These are phyloP conservation scores for Ctenicera cuprea DNA, from an alignment of 2,888 invertebrate genomes.

Conservation along the genomic window DNA sequence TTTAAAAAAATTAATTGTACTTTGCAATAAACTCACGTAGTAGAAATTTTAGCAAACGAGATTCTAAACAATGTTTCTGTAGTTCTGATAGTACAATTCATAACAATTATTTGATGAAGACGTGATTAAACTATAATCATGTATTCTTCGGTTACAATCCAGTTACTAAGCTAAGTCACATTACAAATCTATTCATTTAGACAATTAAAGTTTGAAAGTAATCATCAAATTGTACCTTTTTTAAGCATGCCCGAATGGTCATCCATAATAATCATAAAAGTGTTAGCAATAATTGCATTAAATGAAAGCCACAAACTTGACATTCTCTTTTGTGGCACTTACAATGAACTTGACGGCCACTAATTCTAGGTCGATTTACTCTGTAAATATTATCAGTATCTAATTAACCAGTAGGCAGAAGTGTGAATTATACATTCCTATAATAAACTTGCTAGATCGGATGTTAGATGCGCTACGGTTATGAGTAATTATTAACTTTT, in stretches of 20 bases:
- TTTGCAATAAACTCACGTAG: background rate
- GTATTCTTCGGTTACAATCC: background rate
- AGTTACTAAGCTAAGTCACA: background rate
- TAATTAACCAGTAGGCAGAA: conserved; percentile 9
- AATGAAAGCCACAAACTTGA: conserved; percentile 41
- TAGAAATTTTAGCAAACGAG: background rate
- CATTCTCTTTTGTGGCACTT: conserved; percentile 41
- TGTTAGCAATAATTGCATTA: background rate
- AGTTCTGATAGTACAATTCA: no score
- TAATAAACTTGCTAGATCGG: background rate
- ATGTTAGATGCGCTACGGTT: conserved; percentile 17
- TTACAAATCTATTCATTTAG: background rate
- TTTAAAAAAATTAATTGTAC: no score
- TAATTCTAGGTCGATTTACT: conserved; percentile 39
- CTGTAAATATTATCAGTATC: conserved; percentile 24
- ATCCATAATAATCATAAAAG: conserved; percentile 18
- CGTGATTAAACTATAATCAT: background rate
- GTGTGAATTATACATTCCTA: background rate
- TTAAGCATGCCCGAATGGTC: background rate
- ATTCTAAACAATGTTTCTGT: no score
- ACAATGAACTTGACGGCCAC: conserved; percentile 37
- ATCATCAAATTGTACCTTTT: background rate
- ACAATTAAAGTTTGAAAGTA: background rate
- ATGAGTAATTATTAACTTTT: conserved; percentile 3
- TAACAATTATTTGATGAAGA: background rate